Evolutionary conservation across 2,113 vertebrate species (phyloP), one percentile per base, ranked within the genome.

Genomic region (Noctilio leporinus): DNA sequence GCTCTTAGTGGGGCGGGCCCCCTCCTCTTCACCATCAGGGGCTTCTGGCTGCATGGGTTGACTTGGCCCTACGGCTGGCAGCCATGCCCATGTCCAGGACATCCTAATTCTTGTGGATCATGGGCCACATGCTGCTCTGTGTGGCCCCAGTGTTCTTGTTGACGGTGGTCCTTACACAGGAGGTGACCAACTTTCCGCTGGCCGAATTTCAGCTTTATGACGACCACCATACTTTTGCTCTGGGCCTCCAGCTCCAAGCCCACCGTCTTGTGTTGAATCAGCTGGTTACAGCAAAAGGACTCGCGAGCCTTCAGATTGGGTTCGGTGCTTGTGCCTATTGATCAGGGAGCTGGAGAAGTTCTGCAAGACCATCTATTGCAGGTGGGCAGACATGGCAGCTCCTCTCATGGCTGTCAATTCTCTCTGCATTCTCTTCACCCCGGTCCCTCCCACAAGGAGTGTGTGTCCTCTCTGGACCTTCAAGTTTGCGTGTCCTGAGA

Each of bases 41-140:
- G 99, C 97, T 99, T 99, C 98, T 99, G 99, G 97, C 99, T 99
- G 93, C 98, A 99, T 97, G 99, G 98, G 95, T 99, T 99, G 93
- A 99, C 99, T 99, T 99, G 90, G 99, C 99, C 80, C 99, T 99
- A 86, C 99, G 98, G 96, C 99, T 98, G 64, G 99, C 98, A 12
- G 99, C 99, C 99, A 99, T 99, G 91, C 99, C 98, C 90, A 99
- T 98, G 67, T 99, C 99, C 12, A 98, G 98, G 95, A 99, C 98
- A 98, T 99, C 99, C 5, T 98, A 99, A 94, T 99, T 99, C 98
- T 99, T 99, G 91, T 98, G 94, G 62, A 99, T 99, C 96, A 99
- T 99, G 98, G 99, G 99, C 75, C 99, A 98, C 95, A 99, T 95
- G 96, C 99, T 99, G 97, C 97, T 99, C 62, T 99, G 99, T 1